Evolutionary conservation across 2,888 invertebrate species (phyloP).

Genomic region (Xylocampa areola): DNA sequence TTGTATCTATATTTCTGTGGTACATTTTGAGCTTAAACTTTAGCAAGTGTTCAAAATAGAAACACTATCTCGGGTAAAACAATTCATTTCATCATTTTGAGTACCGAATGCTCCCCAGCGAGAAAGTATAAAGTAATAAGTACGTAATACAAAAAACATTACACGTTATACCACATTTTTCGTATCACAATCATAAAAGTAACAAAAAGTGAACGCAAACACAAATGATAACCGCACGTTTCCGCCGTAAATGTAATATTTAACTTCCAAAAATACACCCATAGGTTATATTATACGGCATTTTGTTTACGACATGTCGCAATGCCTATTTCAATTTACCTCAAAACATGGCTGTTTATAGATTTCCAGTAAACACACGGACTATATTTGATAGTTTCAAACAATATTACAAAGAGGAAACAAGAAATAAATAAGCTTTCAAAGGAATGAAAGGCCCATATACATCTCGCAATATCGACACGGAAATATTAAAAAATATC

Average conservation of each 20-base stretch:
- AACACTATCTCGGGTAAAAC: not conserved
- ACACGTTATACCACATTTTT: slow-evolving; percentile 40
- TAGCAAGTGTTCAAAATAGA: too few species aligned
- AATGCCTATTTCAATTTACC: slow-evolving; percentile 47
- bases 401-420: slow-evolving; percentile 53
- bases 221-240: slow-evolving; percentile 53
- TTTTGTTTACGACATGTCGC: slow-evolving; percentile 21
- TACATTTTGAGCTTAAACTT: too few species aligned
- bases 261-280: slow-evolving; percentile 45
- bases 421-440: slow-evolving; percentile 60
- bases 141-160: slow-evolving; percentile 29
- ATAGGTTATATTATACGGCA: slow-evolving; percentile 1
- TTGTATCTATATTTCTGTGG: too few species aligned
- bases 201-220: slow-evolving; percentile 46
- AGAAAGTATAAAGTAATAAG: slow-evolving; percentile 36
- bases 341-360: slow-evolving; percentile 35
- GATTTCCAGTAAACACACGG: slow-evolving; percentile 27
- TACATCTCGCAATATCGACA: slow-evolving; percentile 43
- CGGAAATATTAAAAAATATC: slow-evolving; percentile 66
- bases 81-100: slow-evolving; percentile 1
- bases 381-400: slow-evolving; percentile 53
- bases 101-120: not conserved
- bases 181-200: slow-evolving; percentile 44
- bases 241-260: slow-evolving; percentile 49
- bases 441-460: slow-evolving; percentile 56